These are phyloP conservation scores for Proteles cristata DNA, from an alignment of 2,113 vertebrate species.

Conservation along the genomic window DNA sequence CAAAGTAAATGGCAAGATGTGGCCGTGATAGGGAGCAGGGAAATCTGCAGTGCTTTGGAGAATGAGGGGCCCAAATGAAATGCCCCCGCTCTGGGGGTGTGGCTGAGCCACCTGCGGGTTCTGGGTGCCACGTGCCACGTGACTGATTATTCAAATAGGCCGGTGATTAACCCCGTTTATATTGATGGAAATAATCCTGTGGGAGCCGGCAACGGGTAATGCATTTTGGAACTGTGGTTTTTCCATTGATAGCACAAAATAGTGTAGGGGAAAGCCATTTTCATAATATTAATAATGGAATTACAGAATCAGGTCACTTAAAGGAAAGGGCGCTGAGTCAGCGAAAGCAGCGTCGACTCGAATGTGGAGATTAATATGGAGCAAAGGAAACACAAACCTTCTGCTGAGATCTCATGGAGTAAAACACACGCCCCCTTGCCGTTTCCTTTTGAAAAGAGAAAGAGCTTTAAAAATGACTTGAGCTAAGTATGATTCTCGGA, in stretches of 20 bases:
- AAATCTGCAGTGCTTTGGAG: conserved; percentile 70
- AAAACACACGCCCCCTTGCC: conserved; percentile 43
- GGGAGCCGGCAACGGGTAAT: conserved; percentile 83
- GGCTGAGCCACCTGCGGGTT: conserved; percentile 43
- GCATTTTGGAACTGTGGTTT: conserved; percentile 85
- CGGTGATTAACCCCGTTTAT: conserved; percentile 86
- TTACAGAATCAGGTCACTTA: conserved; percentile 91
- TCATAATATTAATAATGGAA: conserved; percentile 89
- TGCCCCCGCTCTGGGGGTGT: conserved; percentile 47
- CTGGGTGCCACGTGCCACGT: not conserved
- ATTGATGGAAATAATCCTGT: conserved; percentile 88
- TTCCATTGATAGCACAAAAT: conserved; percentile 86
- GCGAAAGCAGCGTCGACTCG: conserved; percentile 74
- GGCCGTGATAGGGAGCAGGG: conserved; percentile 45
- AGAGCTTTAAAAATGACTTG: conserved; percentile 76
- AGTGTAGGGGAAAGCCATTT: conserved; percentile 87
- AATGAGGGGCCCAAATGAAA: conserved; percentile 63
- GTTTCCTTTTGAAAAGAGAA: conserved; percentile 63
- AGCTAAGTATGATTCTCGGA: conserved; percentile 70
- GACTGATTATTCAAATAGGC: conserved; percentile 83
- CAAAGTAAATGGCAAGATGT: conserved; percentile 70
- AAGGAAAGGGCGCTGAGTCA: conserved; percentile 88
- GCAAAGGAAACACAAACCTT: conserved; percentile 77
- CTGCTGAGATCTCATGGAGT: conserved; percentile 80
- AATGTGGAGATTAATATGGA: conserved; percentile 85